Evolutionary conservation across 2,888 invertebrate species (phyloP), one percentile per base, ranked within the genome.

Genomic region (Cenopis cana): DNA sequence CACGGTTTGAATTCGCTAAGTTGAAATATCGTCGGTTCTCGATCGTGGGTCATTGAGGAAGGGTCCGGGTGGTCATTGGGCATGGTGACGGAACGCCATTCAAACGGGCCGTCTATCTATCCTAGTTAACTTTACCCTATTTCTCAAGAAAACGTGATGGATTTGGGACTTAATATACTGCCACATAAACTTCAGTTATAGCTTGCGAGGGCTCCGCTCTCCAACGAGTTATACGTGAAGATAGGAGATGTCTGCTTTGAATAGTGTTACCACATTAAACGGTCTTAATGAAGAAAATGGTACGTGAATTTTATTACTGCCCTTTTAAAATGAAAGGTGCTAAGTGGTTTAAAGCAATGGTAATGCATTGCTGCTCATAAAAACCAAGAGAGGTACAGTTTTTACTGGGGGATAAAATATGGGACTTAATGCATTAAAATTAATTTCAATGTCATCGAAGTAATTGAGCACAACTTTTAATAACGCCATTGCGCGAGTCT

Each of bases 51-150:
- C 64, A 69, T 69, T 59, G 69, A 65, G 69, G 57, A 65, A 59
- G 69, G 65, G 70, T 66, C 20, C 50, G 52, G 41, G 59, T 70
- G 54, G 70, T 54, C 70, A 54, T 59, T 54, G 65, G 65, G 17
- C 70, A 59, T 70, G 70, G 65, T 60, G 70, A 70, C 65, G 65
- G 70, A 59, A 57, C 54, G 59, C 54, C 46, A 41, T 60, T 66
- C 46, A 69, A 69, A 62, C 49, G 60, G 60, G 33, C 59, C 65
- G 64, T 52, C 69, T 70, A 70, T 70, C 70, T 70, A 59, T 70
- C 59, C 70, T 70, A 70, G 70, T 70, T 70, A 70, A 66, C 70
- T 60, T 70, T 59, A 70, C 59, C 70, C 70, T 66, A 70, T 59
- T 60, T 65, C 70, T 70, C 59, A 55, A 60, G 65, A 66, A 64